Percentiles rank a stretch among this genome's conserved stretches.
Evolutionary conservation across 2,113 vertebrate species (phyloP).

Genomic region (Pomatostomus ruficeps): DNA sequence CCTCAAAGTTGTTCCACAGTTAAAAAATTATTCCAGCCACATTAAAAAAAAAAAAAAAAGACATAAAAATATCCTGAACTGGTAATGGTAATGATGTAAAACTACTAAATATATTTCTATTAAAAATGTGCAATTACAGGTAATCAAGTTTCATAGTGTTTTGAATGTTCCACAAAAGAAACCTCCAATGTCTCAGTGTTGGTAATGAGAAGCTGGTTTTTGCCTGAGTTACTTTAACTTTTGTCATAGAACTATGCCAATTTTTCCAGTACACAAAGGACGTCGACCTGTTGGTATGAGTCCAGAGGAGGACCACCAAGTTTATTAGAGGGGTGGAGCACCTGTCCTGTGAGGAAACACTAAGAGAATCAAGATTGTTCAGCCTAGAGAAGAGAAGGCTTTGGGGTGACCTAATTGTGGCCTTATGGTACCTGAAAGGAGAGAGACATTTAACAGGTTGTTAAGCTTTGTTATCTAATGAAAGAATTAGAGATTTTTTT

Average conservation of each 20-base stretch:
- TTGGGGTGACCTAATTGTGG: not conserved
- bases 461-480: not conserved
- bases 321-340: not conserved
- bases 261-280: not conserved
- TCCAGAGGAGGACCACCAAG: not conserved
- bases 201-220: not conserved
- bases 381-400: not conserved
- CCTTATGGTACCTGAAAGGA: not conserved
- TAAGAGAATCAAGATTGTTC: not conserved
- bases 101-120: not conserved
- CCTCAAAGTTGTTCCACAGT: not conserved
- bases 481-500: not conserved
- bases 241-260: not conserved
- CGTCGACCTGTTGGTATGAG: rapidly evolving
- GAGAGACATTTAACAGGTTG: not conserved
- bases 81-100: not conserved
- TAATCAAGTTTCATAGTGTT: not conserved
- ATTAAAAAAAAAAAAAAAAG: not conserved
- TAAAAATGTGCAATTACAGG: not conserved
- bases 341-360: not conserved
- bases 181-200: not conserved
- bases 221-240: not conserved
- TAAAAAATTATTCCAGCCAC: not conserved
- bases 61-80: not conserved
- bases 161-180: not conserved